Percentiles rank a stretch among this genome's conserved stretches.
Conservation (phyloP, 2,888 invertebrate genomes). For the Lepetodrilus schrolli region DNA sequence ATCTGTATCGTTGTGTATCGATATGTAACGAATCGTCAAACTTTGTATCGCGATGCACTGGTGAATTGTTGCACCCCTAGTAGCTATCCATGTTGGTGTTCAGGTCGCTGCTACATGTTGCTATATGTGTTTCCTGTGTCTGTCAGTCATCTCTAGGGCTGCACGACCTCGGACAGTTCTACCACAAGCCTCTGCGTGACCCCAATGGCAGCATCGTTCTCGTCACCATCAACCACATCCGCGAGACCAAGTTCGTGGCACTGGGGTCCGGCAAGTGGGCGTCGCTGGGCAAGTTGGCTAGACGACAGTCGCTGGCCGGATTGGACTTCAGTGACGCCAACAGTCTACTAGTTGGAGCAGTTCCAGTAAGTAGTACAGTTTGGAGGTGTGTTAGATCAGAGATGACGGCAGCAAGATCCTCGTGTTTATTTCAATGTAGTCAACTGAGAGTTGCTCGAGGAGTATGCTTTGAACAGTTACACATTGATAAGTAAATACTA, state of each 20-base stretch:
- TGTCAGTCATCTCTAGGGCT: conserved; percentile 92
- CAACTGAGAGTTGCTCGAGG: not conserved
- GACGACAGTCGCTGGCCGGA: conserved; percentile 79
- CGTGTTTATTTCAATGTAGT: too few species aligned
- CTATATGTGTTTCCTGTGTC: too few species aligned
- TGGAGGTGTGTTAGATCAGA: too few species aligned
- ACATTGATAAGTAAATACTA: not conserved
- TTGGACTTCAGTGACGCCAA: conserved; percentile 73
- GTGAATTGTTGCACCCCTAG: too few species aligned
- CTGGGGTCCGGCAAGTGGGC: conserved; percentile 92
- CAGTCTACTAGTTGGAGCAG: conserved; percentile 79
- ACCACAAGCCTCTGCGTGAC: conserved; percentile 92
- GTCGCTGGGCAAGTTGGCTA: conserved; percentile 87
- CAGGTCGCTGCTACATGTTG: too few species aligned
- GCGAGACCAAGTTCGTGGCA: conserved; percentile 86
- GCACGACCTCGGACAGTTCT: conserved; percentile 94
- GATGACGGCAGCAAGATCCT: too few species aligned
- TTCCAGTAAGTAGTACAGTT: conserved; percentile 83
- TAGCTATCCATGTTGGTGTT: too few species aligned
- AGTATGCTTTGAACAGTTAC: not conserved
- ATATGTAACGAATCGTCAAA: too few species aligned
- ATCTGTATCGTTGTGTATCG: too few species aligned
- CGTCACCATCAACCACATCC: conserved; percentile 85
- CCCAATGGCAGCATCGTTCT: conserved; percentile 91
- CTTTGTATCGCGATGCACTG: too few species aligned